These are phyloP conservation scores for Diorhabda sublineata DNA, from an alignment of 1,140 invertebrate genomes.

Conservation along the genomic window DNA sequence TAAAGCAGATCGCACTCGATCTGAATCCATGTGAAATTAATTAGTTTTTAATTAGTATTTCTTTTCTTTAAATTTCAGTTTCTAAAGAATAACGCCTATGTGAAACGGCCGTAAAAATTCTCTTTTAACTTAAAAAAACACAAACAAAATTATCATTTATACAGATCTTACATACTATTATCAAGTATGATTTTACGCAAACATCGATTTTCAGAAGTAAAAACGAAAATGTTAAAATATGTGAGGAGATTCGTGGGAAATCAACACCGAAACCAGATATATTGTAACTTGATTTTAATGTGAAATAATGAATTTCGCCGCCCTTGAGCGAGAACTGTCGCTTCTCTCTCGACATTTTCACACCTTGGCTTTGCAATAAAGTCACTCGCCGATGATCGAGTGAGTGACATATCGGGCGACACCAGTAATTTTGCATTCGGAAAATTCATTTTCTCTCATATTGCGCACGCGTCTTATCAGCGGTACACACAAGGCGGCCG, in stretches of 20 bases:
- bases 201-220: no score
- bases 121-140: no score
- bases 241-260: no score
- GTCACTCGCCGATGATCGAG: conserved; percentile 44
- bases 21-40: neutral
- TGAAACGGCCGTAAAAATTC: no score
- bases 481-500: conserved; percentile 27
- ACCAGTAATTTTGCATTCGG: conserved; percentile 32
- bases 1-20: neutral
- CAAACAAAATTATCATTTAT: no score
- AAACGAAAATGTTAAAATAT: no score
- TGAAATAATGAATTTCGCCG: no score
- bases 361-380: conserved; percentile 45
- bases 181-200: no score
- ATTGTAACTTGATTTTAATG: no score
- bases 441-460: conserved; percentile 3
- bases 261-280: no score
- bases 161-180: no score
- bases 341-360: conserved; percentile 28
- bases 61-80: neutral
- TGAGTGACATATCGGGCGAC: conserved; percentile 43
- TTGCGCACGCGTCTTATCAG: conserved; percentile 25
- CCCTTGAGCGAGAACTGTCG: neutral
- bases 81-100: no score
- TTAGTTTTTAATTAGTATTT: neutral